Base-by-base conservation (phyloP, 2,888 invertebrate species). In the Eupithecia subfuscata region DNA sequence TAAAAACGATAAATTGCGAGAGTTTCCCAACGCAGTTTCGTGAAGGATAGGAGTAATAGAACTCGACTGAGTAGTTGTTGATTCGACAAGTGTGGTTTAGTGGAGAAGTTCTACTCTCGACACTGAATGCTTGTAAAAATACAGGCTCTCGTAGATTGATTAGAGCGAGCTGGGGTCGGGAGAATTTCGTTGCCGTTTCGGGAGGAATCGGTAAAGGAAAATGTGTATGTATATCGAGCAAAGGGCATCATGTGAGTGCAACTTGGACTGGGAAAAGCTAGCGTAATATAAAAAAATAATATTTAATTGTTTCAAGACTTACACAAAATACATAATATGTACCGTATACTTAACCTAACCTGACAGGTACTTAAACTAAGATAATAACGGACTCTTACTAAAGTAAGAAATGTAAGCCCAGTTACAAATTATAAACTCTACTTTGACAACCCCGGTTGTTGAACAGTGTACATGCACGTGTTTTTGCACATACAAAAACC, bases 1-100 rank as follows among this genome's bases (percentile, higher is more conserved):
- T 84, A 81, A 77, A 79, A 78, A 81, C 71, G 81, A 86, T 88
- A 87, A 84, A 87, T 85, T 86, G 83, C 82, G 80, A 84, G 82
- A 83, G 83, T 83, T 84, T 81, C 76, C 79, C 79, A 83, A 84
- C 84, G 84, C 82, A 84, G 83, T 85, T 85, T 84, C 80, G 72
- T 71, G 65, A 52, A 67, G 25, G 48, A 73, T 70, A 74, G 69
- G 70, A 72, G 71, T 74, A 70, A 76, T 75, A 76, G 71, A 77
- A 75, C 78, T 69, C 64, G 22, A 67, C 43, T 73, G 71, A 78
- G 76, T 83, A 81, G 82, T 81, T 81, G 83, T 82, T 84, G 82
- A 83, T 80, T 81, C 81, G 83, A 82, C 84, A 83, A 84, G 78
- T 78, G 76, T 80, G 82, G 78, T 83, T 85, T 83, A 84, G 84